Conservation (phyloP, 1,140 invertebrate genomes). For the Arctopsyche grandis region DNA sequence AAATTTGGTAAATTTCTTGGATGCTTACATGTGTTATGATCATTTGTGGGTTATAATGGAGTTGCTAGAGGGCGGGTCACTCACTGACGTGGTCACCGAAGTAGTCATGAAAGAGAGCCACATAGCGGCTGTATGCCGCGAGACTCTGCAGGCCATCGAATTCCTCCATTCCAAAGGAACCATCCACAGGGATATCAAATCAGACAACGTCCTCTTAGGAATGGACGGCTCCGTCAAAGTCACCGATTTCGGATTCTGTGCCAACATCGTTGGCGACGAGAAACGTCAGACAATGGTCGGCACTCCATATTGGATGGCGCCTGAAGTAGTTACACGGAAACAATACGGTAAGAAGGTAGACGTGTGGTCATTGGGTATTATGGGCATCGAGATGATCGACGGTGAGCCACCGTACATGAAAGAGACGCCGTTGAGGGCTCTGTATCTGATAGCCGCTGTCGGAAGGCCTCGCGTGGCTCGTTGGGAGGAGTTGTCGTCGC, state of each 20-base stretch:
- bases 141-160: slow-evolving; percentile 91
- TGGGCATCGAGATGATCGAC: slow-evolving; percentile 99
- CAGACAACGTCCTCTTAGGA: slow-evolving; percentile 94
- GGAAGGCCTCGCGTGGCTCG: slow-evolving; percentile 91
- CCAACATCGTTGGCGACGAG: slow-evolving; percentile 89
- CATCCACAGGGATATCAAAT: slow-evolving; percentile 94
- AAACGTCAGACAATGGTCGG: slow-evolving; percentile 97
- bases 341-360: slow-evolving; percentile 93
- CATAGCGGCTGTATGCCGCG: slow-evolving; percentile 93
- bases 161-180: slow-evolving; percentile 93
- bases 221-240: slow-evolving; percentile 98
- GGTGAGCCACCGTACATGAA: slow-evolving; percentile 96
- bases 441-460: slow-evolving; percentile 96
- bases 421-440: slow-evolving; percentile 91
- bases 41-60: slow-evolving; percentile 97
- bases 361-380: slow-evolving; percentile 96
- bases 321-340: slow-evolving; percentile 88
- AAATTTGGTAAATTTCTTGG: slow-evolving; percentile 97
- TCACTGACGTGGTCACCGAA: slow-evolving; percentile 98
- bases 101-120: slow-evolving; percentile 97
- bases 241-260: slow-evolving; percentile 98
- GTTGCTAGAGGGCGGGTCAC: slow-evolving; percentile 91
- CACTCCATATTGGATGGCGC: slow-evolving; percentile 90
- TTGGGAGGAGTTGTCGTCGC: slow-evolving; percentile 81
- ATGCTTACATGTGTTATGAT: slow-evolving; percentile 88